A percentile compares a stretch with the other conserved stretches of the same genome.
Evolutionary conservation across 2,888 invertebrate genomes (phyloP).

Genomic region (Cylindroiulus punctatus): DNA sequence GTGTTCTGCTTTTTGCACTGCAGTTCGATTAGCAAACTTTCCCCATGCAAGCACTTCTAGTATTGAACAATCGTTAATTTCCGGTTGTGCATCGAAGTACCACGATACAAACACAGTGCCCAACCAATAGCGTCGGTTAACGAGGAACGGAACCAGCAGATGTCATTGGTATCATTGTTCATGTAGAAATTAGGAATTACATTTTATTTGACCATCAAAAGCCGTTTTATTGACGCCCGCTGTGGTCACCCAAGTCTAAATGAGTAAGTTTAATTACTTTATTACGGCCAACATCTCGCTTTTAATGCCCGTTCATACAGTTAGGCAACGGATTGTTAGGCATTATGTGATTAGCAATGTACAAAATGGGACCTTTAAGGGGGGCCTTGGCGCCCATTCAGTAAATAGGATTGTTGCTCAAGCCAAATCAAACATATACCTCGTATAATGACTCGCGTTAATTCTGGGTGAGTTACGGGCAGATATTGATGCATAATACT

Average conservation of each 20-base stretch:
- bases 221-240: slow-evolving; percentile 18
- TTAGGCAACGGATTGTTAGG: slow-evolving; percentile 27
- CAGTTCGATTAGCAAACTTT: slow-evolving; percentile 36
- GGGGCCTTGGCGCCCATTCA: slow-evolving; percentile 29
- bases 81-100: not conserved
- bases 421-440: not conserved
- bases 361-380: slow-evolving; percentile 20
- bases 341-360: slow-evolving; percentile 34
- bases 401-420: slow-evolving; percentile 34
- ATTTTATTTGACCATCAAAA: slow-evolving; percentile 22
- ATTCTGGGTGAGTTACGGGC: not conserved
- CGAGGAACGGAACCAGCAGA: not conserved
- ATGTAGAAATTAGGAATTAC: slow-evolving; percentile 38
- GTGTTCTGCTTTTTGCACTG: not conserved
- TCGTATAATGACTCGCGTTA: slow-evolving; percentile 25
- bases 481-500: no score
- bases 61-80: slow-evolving; percentile 12
- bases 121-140: not conserved
- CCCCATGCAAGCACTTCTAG: not conserved
- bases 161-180: slow-evolving; percentile 34
- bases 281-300: slow-evolving; percentile 42
- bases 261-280: slow-evolving; percentile 38
- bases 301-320: slow-evolving; percentile 38
- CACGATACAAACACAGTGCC: not conserved
- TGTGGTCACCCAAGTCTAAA: slow-evolving; percentile 38